Percentiles rank a stretch among this genome's conserved stretches.
Evolutionary conservation across 2,113 vertebrate genomes (phyloP).

Genomic region (Arothron firmamentum): DNA sequence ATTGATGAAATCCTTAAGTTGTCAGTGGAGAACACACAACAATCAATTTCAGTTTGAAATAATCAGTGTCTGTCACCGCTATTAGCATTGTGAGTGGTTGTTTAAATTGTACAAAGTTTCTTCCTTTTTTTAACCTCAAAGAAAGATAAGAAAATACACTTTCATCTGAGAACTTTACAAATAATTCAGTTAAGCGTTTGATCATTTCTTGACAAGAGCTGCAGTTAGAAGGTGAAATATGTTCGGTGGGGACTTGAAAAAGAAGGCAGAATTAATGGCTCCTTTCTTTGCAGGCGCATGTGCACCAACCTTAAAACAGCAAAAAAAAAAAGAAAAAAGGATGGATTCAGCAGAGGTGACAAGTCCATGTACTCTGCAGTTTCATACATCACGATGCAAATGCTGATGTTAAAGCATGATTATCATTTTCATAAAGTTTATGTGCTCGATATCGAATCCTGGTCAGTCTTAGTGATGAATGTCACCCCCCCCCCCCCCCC

Average conservation of each 20-base stretch:
- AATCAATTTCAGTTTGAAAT: neutral
- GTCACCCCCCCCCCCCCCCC: constrained; percentile 33
- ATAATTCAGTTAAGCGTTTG: neutral
- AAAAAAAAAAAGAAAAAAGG: neutral
- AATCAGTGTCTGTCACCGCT: neutral
- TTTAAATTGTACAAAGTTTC: no score
- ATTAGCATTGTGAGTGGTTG: neutral
- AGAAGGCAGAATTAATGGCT: neutral
- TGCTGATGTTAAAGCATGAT: constrained; percentile 39
- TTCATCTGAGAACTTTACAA: constrained; percentile 12
- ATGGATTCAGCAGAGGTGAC: neutral
- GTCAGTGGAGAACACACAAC: neutral
- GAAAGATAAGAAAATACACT: neutral
- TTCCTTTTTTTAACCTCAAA: neutral
- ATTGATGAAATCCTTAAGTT: constrained; percentile 1
- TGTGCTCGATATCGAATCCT: constrained; percentile 49
- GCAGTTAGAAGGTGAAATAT: constrained; percentile 15
- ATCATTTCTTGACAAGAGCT: neutral
- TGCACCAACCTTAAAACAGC: constrained; percentile 3
- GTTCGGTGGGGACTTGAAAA: neutral
- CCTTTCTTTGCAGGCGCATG: neutral
- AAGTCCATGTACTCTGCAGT: constrained; percentile 4
- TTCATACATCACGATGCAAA: constrained; percentile 1
- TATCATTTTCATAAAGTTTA: constrained; percentile 58
- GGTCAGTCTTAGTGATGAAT: constrained; percentile 48